Conservation (phyloP, 30 jellyfish, hydroid and myxozoan species). For the Chironex yamaguchii region DNA sequence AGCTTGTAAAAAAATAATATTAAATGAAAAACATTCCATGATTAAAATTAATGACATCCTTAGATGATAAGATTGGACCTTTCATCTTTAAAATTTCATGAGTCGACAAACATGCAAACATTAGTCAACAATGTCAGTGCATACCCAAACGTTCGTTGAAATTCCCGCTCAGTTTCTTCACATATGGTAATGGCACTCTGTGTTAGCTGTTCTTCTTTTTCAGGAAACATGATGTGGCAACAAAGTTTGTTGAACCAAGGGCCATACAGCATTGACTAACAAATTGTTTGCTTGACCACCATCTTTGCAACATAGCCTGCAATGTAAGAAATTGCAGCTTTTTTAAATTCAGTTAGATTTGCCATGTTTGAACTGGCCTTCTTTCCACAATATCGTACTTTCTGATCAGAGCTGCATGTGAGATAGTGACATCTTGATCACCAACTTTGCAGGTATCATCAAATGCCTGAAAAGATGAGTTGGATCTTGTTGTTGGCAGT, state of each 20-base stretch:
- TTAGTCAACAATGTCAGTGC: too few relatives aligned
- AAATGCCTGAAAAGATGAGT: conserved; percentile 45
- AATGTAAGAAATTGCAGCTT: conserved; percentile 8
- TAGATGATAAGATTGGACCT: too few relatives aligned
- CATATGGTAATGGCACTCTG: conserved; percentile 38
- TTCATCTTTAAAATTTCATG: too few relatives aligned
- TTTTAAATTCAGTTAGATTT: conserved; percentile 1
- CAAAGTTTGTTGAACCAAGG: conserved; percentile 12
- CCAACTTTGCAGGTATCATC: conserved; percentile 34
- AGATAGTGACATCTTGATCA: neutral
- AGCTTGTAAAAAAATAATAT: too few relatives aligned
- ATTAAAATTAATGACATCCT: too few relatives aligned
- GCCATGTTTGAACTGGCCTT: neutral
- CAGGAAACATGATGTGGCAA: conserved; percentile 1
- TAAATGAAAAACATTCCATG: too few relatives aligned
- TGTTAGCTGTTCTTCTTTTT: conserved; percentile 62
- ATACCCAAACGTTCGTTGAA: conserved; percentile 44
- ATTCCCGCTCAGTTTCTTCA: conserved; percentile 34
- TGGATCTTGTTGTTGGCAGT: conserved; percentile 51
- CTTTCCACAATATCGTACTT: conserved; percentile 20
- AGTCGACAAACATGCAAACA: too few relatives aligned
- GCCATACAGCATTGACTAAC: conserved; percentile 44
- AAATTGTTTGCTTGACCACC: conserved; percentile 11
- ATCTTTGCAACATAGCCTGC: conserved; percentile 26
- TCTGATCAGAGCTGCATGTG: conserved; percentile 18